Percentiles rank a stretch among this genome's conserved stretches.
Conservation (phyloP, 2,888 invertebrate species). For the Dendrolimus pini region DNA sequence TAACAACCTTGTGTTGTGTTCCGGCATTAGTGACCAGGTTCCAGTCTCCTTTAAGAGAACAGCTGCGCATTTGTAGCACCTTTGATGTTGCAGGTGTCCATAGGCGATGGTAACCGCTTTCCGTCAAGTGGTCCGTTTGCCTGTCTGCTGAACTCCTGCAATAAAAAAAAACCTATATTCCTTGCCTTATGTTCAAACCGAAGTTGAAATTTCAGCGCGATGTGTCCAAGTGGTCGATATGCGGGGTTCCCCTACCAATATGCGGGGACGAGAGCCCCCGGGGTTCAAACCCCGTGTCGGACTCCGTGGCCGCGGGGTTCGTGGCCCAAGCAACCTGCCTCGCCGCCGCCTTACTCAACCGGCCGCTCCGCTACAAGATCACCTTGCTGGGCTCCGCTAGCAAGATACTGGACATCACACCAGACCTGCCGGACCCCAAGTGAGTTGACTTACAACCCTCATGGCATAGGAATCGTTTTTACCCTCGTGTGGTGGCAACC, state of each 20-base stretch:
- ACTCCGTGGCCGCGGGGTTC: slow-evolving; percentile 92
- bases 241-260: slow-evolving; percentile 45
- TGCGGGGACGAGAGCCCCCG: slow-evolving; percentile 50
- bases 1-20: too few species aligned
- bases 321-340: slow-evolving; percentile 89
- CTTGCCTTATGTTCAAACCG: background rate
- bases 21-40: too few species aligned
- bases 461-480: too few species aligned
- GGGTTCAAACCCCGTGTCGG: slow-evolving; percentile 67
- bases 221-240: slow-evolving; percentile 44
- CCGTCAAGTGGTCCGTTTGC: too few species aligned
- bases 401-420: slow-evolving; percentile 86
- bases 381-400: slow-evolving; percentile 88
- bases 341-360: slow-evolving; percentile 88
- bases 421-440: slow-evolving; percentile 60
- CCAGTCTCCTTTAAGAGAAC: too few species aligned
- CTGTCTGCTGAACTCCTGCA: too few species aligned
- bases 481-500: too few species aligned
- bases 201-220: slow-evolving; percentile 31
- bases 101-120: too few species aligned
- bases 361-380: slow-evolving; percentile 91
- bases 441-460: slow-evolving; percentile 22
- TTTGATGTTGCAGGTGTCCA: too few species aligned
- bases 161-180: too few species aligned
- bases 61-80: too few species aligned